phyloP scores from a whole-genome alignment of 1,140 invertebrate species.

The Sinonovacula constricta region DNA sequence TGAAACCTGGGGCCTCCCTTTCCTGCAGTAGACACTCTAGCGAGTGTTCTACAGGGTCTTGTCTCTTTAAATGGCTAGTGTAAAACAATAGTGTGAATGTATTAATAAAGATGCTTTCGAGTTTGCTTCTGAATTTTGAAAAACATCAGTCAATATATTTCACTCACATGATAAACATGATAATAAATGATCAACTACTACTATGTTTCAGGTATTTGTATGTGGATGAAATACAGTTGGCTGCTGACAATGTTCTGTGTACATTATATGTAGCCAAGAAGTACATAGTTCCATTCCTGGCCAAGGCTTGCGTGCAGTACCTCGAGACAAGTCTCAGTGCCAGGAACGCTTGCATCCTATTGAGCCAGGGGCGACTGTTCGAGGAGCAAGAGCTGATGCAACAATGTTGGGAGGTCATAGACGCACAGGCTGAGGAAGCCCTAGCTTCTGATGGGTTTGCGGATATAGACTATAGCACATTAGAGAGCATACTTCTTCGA shows the following conservation, averaged over 20 bases:
- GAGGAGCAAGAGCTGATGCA: constrained; percentile 89
- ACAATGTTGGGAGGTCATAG: constrained; percentile 92
- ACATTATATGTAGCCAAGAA: constrained; percentile 93
- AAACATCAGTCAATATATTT: too few species aligned
- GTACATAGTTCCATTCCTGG: constrained; percentile 89
- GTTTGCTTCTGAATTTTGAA: too few species aligned
- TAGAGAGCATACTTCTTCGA: constrained; percentile 88
- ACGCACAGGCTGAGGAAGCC: constrained; percentile 90
- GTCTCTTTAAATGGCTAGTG: too few species aligned
- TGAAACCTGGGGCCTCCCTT: too few species aligned
- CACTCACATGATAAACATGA: too few species aligned
- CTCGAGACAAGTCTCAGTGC: constrained; percentile 88
- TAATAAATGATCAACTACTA: too few species aligned
- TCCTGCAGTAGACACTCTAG: too few species aligned
- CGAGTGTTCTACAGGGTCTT: too few species aligned
- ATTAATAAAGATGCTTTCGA: too few species aligned
- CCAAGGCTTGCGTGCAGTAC: constrained; percentile 90
- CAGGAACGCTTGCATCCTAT: constrained; percentile 90
- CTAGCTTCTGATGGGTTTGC: constrained; percentile 91
- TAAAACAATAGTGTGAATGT: too few species aligned
- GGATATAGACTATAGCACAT: constrained; percentile 90
- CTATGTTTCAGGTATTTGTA: constrained; percentile 90
- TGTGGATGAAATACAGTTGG: constrained; percentile 93
- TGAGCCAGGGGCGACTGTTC: constrained; percentile 88
- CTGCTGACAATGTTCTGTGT: constrained; percentile 90